These are phyloP conservation scores for Leptinotarsa haldemani DNA, from an alignment of 2,888 invertebrate genomes.

Conservation along the genomic window DNA sequence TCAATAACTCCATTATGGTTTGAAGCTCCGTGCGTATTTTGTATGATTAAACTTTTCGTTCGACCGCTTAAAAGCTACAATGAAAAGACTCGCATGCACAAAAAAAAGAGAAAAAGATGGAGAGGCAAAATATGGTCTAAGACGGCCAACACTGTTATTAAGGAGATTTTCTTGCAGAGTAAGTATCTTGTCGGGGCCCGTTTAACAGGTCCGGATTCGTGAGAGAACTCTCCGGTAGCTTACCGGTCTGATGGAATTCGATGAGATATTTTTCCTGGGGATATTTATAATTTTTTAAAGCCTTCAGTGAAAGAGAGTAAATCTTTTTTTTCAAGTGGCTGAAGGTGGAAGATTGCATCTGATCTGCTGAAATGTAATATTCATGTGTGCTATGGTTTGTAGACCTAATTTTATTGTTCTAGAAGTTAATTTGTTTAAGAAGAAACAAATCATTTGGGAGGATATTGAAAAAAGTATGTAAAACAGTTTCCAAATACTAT, in stretches of 20 bases:
- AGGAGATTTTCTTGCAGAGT: slow-evolving; percentile 35
- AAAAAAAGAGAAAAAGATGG: slow-evolving; percentile 29
- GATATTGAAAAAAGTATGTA: too few relatives aligned
- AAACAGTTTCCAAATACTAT: too few relatives aligned
- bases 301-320: too few relatives aligned
- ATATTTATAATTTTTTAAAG: not conserved
- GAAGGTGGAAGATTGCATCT: too few relatives aligned
- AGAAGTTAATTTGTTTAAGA: too few relatives aligned
- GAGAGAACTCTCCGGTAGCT: slow-evolving; percentile 13
- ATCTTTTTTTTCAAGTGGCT: too few relatives aligned
- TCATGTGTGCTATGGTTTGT: too few relatives aligned
- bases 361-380: too few relatives aligned
- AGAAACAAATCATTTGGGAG: too few relatives aligned
- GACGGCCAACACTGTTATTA: slow-evolving; percentile 41
- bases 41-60: slow-evolving; percentile 38
- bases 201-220: slow-evolving; percentile 31
- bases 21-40: slow-evolving; percentile 26
- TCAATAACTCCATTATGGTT: slow-evolving; percentile 41
- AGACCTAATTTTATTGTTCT: too few relatives aligned
- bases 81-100: slow-evolving; percentile 33
- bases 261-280: not conserved
- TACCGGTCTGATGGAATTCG: not conserved
- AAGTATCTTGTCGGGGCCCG: slow-evolving; percentile 31
- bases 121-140: slow-evolving; percentile 40
- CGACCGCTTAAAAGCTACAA: slow-evolving; percentile 35